phyloP scores from a whole-genome alignment of 1,140 invertebrate genomes.

The Akabosia matsudoensis region DNA sequence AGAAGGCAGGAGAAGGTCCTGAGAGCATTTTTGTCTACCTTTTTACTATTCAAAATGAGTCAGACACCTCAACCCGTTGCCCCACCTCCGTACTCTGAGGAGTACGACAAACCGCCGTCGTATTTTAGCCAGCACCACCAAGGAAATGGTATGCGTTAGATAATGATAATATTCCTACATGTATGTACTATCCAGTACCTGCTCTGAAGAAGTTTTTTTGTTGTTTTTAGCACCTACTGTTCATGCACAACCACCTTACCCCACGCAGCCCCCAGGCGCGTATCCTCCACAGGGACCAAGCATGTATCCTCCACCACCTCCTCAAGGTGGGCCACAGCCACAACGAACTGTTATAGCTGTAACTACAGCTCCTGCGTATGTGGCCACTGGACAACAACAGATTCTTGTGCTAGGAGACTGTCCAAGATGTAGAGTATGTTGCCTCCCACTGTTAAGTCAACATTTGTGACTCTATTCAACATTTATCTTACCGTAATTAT shows the following conservation, averaged over 20 bases:
- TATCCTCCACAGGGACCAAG: neutral
- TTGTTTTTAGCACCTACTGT: neutral
- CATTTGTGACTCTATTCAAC: too few species aligned
- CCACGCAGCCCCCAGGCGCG: neutral
- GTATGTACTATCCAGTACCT: too few species aligned
- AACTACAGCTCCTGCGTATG: neutral
- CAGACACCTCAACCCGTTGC: too few species aligned
- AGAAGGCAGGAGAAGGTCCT: too few species aligned
- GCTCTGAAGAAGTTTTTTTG: neutral
- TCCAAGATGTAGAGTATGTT: slow-evolving; percentile 16
- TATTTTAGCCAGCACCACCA: neutral
- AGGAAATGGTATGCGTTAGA: too few species aligned
- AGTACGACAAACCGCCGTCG: neutral
- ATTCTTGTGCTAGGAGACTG: slow-evolving; percentile 1
- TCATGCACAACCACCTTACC: neutral
- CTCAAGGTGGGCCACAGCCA: neutral
- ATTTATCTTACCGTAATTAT: neutral
- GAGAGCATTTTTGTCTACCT: too few species aligned
- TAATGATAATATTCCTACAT: too few species aligned
- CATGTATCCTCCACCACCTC: neutral
- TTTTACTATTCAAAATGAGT: too few species aligned
- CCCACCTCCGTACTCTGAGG: too few species aligned
- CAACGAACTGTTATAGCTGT: slow-evolving; percentile 7
- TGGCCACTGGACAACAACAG: neutral
- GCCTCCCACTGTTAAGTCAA: too few species aligned